Percentiles rank a stretch among this genome's conserved stretches.
phyloP scores from a whole-genome alignment of 2,888 invertebrate genomes.

The Leptinotarsa peninsularis region DNA sequence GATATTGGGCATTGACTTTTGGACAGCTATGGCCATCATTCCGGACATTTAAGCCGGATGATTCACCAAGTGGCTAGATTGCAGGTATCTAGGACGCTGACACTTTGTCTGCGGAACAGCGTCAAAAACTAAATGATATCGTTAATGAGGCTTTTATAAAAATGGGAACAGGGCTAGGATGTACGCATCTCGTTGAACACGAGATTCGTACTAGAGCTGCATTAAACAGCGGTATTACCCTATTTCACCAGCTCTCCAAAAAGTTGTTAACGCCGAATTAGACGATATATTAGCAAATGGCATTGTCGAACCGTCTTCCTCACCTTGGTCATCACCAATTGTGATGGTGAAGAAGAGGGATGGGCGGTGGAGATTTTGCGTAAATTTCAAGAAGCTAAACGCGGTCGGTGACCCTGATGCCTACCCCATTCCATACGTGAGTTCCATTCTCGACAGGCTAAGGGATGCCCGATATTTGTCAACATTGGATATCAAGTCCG shows the following conservation, averaged over 20 bases:
- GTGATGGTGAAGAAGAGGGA: conserved; percentile 57
- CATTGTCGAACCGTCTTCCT: background rate
- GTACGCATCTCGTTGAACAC: background rate
- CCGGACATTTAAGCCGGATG: conserved; percentile 16
- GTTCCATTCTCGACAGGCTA: conserved; percentile 31
- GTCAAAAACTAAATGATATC: too few relatives aligned
- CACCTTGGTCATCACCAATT: conserved; percentile 54
- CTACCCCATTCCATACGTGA: conserved; percentile 31
- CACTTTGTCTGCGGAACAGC: too few relatives aligned
- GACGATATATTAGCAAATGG: background rate
- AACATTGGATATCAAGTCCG: conserved; percentile 30
- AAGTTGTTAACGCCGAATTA: background rate
- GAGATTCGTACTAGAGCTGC: background rate
- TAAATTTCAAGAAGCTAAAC: conserved; percentile 49
- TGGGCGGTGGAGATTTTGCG: conserved; percentile 46
- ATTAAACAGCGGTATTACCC: background rate
- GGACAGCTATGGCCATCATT: conserved; percentile 24
- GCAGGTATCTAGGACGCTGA: background rate
- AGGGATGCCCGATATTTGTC: conserved; percentile 25
- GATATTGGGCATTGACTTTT: conserved; percentile 33
- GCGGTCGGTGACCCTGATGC: conserved; percentile 40
- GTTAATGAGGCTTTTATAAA: background rate
- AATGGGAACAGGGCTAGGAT: background rate
- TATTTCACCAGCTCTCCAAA: background rate
- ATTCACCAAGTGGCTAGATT: background rate